Conservation (phyloP, 2,113 vertebrate genomes). For the Megalops atlanticus region DNA sequence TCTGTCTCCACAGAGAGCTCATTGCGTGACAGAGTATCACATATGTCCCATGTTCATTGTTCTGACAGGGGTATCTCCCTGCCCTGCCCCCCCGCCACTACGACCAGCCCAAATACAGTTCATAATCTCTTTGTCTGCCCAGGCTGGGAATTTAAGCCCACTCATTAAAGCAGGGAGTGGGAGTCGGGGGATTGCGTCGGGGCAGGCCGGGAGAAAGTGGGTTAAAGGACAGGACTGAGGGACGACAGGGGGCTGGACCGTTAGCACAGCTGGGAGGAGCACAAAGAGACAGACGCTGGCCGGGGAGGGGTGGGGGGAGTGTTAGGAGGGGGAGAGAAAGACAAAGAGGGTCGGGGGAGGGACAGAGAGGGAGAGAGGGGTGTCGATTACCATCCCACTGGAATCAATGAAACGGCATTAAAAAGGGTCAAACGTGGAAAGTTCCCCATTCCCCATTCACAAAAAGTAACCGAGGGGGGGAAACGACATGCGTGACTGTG, state of each 20-base stretch:
- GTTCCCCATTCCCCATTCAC: no score
- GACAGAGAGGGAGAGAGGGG: not conserved
- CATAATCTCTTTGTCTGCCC: constrained; percentile 14
- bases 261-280: constrained; percentile 46
- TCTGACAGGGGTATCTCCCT: not conserved
- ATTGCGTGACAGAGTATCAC: not conserved
- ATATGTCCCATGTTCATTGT: not conserved
- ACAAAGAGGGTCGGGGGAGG: not conserved
- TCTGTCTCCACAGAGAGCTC: not conserved
- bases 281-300: constrained; percentile 25
- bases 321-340: not conserved
- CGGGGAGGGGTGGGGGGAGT: not conserved
- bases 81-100: not conserved
- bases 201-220: not conserved
- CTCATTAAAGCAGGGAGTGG: not conserved
- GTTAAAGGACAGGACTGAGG: constrained; percentile 12
- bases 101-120: not conserved
- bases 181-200: not conserved
- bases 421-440: not conserved
- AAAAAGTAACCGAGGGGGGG: not conserved
- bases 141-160: not conserved
- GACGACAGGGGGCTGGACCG: constrained; percentile 5
- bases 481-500: no score
- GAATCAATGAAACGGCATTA: not conserved
- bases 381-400: not conserved